These are phyloP conservation scores for Oedothorax gibbosus DNA, from an alignment of 1,140 invertebrate species.

Conservation along the genomic window DNA sequence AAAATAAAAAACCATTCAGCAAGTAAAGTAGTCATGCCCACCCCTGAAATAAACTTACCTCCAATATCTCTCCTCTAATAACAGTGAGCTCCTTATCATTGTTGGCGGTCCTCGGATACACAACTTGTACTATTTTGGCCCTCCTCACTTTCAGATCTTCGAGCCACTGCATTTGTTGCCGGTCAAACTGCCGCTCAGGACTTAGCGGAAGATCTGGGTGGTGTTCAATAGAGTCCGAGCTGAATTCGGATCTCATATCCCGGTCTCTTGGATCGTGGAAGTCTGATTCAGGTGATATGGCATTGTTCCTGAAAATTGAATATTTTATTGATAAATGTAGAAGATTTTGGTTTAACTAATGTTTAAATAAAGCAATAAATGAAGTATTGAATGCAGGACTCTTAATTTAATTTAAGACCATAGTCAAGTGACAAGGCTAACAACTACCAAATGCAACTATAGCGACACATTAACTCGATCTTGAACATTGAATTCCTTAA, in stretches of 20 bases:
- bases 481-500: no score
- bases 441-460: no score
- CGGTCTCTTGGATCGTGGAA: constrained; percentile 47
- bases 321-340: neutral
- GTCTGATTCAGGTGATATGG: constrained; percentile 43
- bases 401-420: no score
- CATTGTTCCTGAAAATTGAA: constrained; percentile 14
- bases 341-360: neutral
- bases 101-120: constrained; percentile 93
- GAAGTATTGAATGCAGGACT: neutral
- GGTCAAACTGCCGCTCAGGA: constrained; percentile 49
- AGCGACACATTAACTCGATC: no score
- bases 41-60: constrained; percentile 23
- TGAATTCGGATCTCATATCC: constrained; percentile 57
- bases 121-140: constrained; percentile 90
- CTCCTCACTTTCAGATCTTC: constrained; percentile 69
- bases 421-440: no score
- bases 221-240: constrained; percentile 50
- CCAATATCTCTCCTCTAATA: constrained; percentile 72
- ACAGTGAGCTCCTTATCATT: constrained; percentile 98
- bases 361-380: neutral
- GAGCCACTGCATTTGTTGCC: constrained; percentile 64
- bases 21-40: no score
- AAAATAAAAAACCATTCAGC: neutral
- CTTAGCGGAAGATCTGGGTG: constrained; percentile 26